Evolutionary conservation across 2,113 vertebrate genomes (phyloP), one percentile per base, ranked within the genome.

Genomic region (Lepisosteus osseus): DNA sequence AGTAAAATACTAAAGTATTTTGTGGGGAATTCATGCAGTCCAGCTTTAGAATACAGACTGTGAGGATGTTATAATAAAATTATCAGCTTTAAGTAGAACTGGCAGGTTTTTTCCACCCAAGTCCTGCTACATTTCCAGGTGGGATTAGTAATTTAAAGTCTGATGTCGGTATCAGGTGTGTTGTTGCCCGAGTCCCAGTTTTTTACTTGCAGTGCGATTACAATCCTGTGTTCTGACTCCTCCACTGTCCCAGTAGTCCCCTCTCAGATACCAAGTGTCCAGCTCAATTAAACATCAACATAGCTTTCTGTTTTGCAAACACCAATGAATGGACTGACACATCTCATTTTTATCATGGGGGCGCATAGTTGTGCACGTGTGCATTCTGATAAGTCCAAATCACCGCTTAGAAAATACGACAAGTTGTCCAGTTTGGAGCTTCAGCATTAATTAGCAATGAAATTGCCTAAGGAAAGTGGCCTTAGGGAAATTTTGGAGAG

Each of bases 401-500:
- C n/a, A 13, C 5, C 14, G 13, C 57, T 59, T n/a, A 5, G 4
- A 13, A 59, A 59, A n/a, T n/a, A 6, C n/a, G 14, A n/a, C 14
- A n/a, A 59, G 9, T 13, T 59, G 57, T 59, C 57, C n/a, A 59
- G 14, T 59, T 11, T 4, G 9, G 3, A 67, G 9, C 15, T 67
- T 17, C 45, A 67, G 66, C 3, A 15, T 67, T 67, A 67, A 44
- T 67, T 67, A 29, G 47, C n/a, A 54, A n/a, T 7, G 7, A 67
- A 4, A 17, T 15, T 68, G 51, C 66, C 54, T 9, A 13, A 2
- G 66, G 51, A 45, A 55, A 68, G 29, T 29, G 3, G 51, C 66
- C 51, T 13, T 29, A 6, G 65, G 65, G 45, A 14, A 15, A 8
- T 51, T 47, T 67, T 44, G 5, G 43, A 55, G 51, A 68, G 51